Conservation (phyloP, 2,113 vertebrate genomes). For the Hypanus sabinus region DNA sequence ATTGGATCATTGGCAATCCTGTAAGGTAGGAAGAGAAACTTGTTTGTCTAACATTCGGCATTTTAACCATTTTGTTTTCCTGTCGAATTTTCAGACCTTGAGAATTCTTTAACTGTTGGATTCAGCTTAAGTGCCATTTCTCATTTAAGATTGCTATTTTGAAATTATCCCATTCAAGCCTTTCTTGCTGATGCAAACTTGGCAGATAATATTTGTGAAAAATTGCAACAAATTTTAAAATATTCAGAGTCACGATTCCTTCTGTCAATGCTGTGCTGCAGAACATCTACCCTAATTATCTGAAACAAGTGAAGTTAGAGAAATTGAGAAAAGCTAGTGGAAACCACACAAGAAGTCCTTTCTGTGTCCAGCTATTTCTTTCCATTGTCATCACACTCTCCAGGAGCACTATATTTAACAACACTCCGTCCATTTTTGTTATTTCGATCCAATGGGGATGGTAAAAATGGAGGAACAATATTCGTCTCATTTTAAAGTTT, state of each 20-base stretch:
- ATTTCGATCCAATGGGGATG: background rate
- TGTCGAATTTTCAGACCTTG: slow-evolving; percentile 18
- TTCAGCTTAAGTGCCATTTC: background rate
- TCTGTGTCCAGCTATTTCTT: background rate
- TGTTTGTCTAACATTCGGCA: background rate
- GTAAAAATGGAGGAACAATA: background rate
- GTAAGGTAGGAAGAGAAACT: background rate
- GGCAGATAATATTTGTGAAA: background rate
- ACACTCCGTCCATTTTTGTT: background rate
- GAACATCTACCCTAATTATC: background rate
- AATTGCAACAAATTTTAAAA: background rate
- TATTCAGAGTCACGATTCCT: background rate
- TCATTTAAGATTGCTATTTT: background rate
- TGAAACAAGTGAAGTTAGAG: background rate
- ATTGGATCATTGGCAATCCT: background rate
- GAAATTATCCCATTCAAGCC: background rate
- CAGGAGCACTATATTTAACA: background rate
- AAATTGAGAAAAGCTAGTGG: background rate
- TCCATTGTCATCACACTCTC: background rate
- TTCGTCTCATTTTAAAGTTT: background rate
- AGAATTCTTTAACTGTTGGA: background rate
- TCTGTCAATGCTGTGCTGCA: background rate
- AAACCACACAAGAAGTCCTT: background rate
- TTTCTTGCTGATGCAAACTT: background rate
- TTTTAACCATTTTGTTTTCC: background rate